Evolutionary conservation across 2,113 vertebrate genomes (phyloP).

Genomic region (Nanorana parkeri): DNA sequence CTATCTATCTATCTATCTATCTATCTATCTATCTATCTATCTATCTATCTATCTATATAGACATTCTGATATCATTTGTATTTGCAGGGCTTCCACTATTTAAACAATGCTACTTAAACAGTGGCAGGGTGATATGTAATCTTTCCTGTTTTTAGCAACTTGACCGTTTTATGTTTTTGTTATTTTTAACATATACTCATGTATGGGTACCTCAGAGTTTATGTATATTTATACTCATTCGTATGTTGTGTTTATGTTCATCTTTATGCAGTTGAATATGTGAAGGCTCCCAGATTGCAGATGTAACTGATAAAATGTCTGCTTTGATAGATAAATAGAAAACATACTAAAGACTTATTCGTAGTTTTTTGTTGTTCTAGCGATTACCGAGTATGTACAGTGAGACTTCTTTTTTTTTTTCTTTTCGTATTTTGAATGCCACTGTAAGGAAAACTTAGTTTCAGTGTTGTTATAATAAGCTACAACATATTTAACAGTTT

Average conservation of each 20-base stretch:
- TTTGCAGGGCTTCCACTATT: no score
- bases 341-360: background rate
- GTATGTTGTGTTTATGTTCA: background rate
- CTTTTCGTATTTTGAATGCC: background rate
- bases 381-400: background rate
- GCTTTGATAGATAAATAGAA: background rate
- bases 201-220: no score
- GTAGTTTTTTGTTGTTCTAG: background rate
- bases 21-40: no score
- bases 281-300: background rate
- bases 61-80: no score
- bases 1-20: no score
- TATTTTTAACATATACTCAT: no score
- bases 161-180: no score
- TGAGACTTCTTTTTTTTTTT: constrained; percentile 1
- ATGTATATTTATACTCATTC: no score
- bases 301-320: background rate
- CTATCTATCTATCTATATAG: no score
- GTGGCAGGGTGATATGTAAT: no score
- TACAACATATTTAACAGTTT: background rate
- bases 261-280: background rate
- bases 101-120: no score
- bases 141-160: no score
- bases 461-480: background rate
- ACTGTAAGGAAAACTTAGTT: background rate